Base-by-base conservation (phyloP, 2,113 vertebrate species). In the Procavia capensis region DNA sequence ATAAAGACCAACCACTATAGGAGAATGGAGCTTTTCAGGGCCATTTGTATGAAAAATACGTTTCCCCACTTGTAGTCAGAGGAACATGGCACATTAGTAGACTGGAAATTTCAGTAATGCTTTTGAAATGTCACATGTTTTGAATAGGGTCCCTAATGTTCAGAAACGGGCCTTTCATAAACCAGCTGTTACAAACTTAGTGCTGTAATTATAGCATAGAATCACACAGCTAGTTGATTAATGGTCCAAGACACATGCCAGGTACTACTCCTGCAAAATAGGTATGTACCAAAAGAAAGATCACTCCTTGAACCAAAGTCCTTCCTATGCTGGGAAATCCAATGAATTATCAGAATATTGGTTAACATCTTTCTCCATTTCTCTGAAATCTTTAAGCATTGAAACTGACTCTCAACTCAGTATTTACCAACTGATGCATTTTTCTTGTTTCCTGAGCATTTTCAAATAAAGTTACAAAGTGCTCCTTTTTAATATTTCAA, bases 61-160 rank as follows among this genome's bases (percentile, higher is more conserved):
- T 70, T 70, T 36, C 36, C 20, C 43, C 27, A 72, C 31, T 94
- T 90, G 88, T 81, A 63, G 4, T 36, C 81, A 85, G 75, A 85
- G 45, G 29, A 78, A 85, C n/a, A 70, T 54, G 36, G 13, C 79
- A 39, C 25, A 81, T 70, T 87, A 87, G 10, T 87, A 87, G 10
- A 64, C 17, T 76, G 50, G 25, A 83, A 81, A 68, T 63, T 76
- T 85, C 72, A 89, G 61, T 59, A 78, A 64, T 85, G 25, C 31
- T 93, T 54, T 93, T 19, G 19, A 86, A 82, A 91, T 39, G n/a
- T 54, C 61, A 92, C 47, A 50, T 93, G n/a, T 63, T 93, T 7
- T 68, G 81, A 95, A 88, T 74, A 54, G 78, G 74, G 9, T 24
- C 41, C 89, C 41, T 76, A 92, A 43, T 86, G 16, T 86, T 75